A percentile compares a stretch with the other conserved stretches of the same genome.
These are phyloP conservation scores for Oryctes rhinoceros DNA, from an alignment of 1,140 invertebrate species.

Conservation along the genomic window DNA sequence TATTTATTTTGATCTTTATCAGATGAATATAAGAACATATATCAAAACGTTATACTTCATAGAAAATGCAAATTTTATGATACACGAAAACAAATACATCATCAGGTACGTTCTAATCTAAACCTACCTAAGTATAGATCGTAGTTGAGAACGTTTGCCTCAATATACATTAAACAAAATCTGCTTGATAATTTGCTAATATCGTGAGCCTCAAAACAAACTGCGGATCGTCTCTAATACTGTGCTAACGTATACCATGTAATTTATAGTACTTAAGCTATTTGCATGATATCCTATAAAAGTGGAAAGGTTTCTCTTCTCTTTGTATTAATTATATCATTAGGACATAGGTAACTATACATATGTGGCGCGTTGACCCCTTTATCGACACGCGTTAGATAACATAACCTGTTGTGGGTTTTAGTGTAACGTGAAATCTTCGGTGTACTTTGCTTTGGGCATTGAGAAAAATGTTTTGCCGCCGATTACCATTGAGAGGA, in stretches of 20 bases:
- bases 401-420: not conserved
- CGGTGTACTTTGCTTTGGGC: not conserved
- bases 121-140: slow-evolving; percentile 18
- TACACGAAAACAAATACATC: slow-evolving; percentile 36
- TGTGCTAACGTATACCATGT: slow-evolving; percentile 24
- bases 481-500: not conserved
- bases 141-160: not conserved
- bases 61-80: slow-evolving; percentile 21
- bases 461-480: not conserved
- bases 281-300: slow-evolving; percentile 34
- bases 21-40: not conserved
- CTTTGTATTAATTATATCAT: slow-evolving; percentile 40
- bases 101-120: slow-evolving; percentile 30
- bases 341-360: not conserved
- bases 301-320: not conserved
- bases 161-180: slow-evolving; percentile 7
- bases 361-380: not conserved
- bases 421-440: not conserved
- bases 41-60: slow-evolving; percentile 8
- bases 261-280: slow-evolving; percentile 30
- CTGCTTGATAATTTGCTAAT: slow-evolving; percentile 32
- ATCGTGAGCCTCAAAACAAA: slow-evolving; percentile 16
- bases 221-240: slow-evolving; percentile 8
- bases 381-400: slow-evolving; percentile 8
- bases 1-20: slow-evolving; percentile 33